Percentiles rank a stretch among this genome's conserved stretches.
Evolutionary conservation across 2,888 invertebrate species (phyloP).

Genomic region (Vandiemenella viatica): DNA sequence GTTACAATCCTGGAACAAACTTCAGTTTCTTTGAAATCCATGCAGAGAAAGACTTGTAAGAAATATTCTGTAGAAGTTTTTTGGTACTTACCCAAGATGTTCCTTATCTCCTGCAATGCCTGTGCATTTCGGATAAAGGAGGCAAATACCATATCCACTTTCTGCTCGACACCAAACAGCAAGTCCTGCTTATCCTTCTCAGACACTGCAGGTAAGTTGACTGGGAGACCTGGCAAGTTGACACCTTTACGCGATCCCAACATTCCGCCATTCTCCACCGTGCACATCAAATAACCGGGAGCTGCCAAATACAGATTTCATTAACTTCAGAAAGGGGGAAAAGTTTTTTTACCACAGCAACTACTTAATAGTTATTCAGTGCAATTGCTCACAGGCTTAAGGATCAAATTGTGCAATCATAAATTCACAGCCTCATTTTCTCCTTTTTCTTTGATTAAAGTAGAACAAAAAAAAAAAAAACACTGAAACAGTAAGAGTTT

Average conservation of each 20-base stretch:
- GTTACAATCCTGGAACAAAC: too few relatives aligned
- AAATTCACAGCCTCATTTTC: too few relatives aligned
- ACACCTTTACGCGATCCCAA: slow-evolving; percentile 93
- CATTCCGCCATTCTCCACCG: slow-evolving; percentile 87
- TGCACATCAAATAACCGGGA: slow-evolving; percentile 36
- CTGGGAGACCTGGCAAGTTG: slow-evolving; percentile 87
- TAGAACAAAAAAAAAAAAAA: background rate
- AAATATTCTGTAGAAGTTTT: too few relatives aligned
- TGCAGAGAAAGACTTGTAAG: too few relatives aligned
- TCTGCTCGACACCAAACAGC: slow-evolving; percentile 78
- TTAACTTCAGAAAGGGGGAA: background rate
- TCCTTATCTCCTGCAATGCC: slow-evolving; percentile 75
- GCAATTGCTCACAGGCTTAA: too few relatives aligned
- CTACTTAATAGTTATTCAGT: too few relatives aligned
- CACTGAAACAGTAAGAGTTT: background rate
- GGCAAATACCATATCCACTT: slow-evolving; percentile 91
- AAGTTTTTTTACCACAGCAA: too few relatives aligned
- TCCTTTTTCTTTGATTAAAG: too few relatives aligned
- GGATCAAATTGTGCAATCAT: too few relatives aligned
- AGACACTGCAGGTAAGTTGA: slow-evolving; percentile 93
- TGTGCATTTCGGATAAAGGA: slow-evolving; percentile 89
- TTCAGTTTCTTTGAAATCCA: too few relatives aligned
- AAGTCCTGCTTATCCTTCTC: slow-evolving; percentile 92
- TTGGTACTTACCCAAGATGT: slow-evolving; percentile 16
- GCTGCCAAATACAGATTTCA: slow-evolving; percentile 36